Evolutionary conservation across 2,888 invertebrate species (phyloP), one percentile per base, ranked within the genome.

Genomic region (Caenorhabditis sinica): DNA sequence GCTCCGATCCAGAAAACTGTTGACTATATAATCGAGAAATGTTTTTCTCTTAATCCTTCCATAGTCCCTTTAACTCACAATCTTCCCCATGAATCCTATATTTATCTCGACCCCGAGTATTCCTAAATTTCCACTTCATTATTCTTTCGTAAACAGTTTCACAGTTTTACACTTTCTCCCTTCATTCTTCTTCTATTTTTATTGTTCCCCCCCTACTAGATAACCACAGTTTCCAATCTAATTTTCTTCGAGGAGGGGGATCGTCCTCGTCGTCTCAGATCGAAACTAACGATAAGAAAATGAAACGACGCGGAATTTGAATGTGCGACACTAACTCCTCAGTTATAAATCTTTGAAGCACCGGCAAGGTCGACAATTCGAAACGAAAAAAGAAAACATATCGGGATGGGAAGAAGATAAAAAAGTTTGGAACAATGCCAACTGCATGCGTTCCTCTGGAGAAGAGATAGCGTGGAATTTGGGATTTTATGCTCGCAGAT

Each of bases 341-440:
- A 77, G 77, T 77, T 72, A 72, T 79, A 79, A 79, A 79, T 79
- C 79, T 79, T 65, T 65, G 79, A 79, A 72, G 71, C 79, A 66
- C 49, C 49, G 40, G 17, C 77, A 77, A 77, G 77, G 77, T 77
- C 69, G 51, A 20, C 73, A 9, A 30, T 60, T 60, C n/a, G 43
- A 56, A 56, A 56, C 15, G 76, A 20, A 36, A 20, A 17, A 63
- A 71, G 61, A 69, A 61, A 60, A 63, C 51, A 45, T 33, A 2
- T n/a, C 25, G 53, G 15, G 36, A 23, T 20, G 33, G 33, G n/a
- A 53, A 23, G 13, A 13, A 36, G 68, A 68, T 68, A 53, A 68
- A 68, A 43, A 51, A 43, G 40, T 28, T 77, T 77, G 77, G 69
- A 60, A 23, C 43, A 43, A 53, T 77, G 61, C 77, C 77, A 77